A percentile compares a stretch with the other conserved stretches of the same genome.
phyloP scores from a whole-genome alignment of 2,888 invertebrate species.

The Aelia acuminata region DNA sequence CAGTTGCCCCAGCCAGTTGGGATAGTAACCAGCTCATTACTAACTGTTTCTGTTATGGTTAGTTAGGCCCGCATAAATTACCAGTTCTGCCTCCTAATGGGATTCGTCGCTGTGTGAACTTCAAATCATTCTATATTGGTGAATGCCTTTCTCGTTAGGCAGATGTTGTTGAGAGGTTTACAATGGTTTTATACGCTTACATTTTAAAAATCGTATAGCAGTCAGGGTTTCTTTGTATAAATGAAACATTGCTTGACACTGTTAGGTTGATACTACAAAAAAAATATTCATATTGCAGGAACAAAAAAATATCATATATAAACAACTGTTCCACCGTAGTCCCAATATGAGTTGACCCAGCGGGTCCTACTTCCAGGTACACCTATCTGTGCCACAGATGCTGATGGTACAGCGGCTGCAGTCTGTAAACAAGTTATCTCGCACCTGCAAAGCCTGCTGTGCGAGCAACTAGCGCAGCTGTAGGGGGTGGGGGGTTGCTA shows the following conservation, averaged over 20 bases:
- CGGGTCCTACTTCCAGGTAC: not conserved
- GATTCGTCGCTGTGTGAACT: not conserved
- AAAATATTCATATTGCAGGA: too few species aligned
- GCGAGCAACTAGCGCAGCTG: not conserved
- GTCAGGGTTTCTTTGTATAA: too few species aligned
- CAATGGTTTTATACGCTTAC: not conserved
- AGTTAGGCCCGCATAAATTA: not conserved
- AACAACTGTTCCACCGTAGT: not conserved
- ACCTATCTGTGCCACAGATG: not conserved
- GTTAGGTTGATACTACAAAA: too few species aligned
- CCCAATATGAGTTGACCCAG: not conserved
- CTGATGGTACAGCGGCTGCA: constrained; percentile 20
- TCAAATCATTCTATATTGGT: not conserved
- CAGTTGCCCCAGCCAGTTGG: not conserved
- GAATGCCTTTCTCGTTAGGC: not conserved
- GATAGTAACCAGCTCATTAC: constrained; percentile 14
- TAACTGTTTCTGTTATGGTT: not conserved
- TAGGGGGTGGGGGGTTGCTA: not conserved
- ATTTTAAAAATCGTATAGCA: too few species aligned
- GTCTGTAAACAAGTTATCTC: not conserved
- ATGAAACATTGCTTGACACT: too few species aligned
- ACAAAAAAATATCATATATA: not conserved
- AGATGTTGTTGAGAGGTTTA: not conserved
- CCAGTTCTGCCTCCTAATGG: not conserved
- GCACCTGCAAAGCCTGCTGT: constrained; percentile 27